Base-by-base conservation (phyloP, 2,797 vertebrate species). In the Gymnodraco acuticeps region DNA sequence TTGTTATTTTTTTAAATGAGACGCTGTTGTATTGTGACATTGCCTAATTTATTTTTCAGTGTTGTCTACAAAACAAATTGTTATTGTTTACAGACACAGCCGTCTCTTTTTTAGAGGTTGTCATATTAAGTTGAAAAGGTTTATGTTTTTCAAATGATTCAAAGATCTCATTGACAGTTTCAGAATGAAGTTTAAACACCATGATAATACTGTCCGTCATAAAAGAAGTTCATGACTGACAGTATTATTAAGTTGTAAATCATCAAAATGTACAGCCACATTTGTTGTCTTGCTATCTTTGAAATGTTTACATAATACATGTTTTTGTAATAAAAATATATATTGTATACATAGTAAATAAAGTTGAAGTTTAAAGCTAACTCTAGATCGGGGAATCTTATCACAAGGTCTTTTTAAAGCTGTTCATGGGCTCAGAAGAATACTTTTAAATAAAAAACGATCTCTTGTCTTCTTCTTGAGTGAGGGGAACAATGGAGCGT, bases 241-340 rank as follows among this genome's bases (percentile, higher is more conserved):
- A 13, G 33, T 7, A 16, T 77, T 10, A n/a, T 46, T 47, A 53
- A 66, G 10, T 45, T 79, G 5, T 47, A 43, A 68, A 58, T n/a
- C 14, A 27, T 76, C 46, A 10, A 20, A 47, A 56, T 70, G 45
- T 69, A 16, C 54, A 65, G 46, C 42, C 13, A 68, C 6, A 27
- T 53, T 11, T 48, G 16, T 31, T 68, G 8, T 54, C 73, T 20
- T 75, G 11, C 33, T 47, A 46, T 81, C 84, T 88, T 87, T 83
- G 7, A 74, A 73, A 64, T 75, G 33, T 38, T 38, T 38, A 38
- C 38, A 38, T 38, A 38, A 7, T 38, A 38, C 6, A 38, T 46
- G 15, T 6, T 16, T 45, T 45, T 45, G 3, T 38, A 38, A 38
- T 38, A 38, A 38, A 38, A 38, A 38, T 38, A 38, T 38, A 38